These are phyloP conservation scores for Bombylius major DNA, from an alignment of 2,888 invertebrate genomes.

Conservation along the genomic window DNA sequence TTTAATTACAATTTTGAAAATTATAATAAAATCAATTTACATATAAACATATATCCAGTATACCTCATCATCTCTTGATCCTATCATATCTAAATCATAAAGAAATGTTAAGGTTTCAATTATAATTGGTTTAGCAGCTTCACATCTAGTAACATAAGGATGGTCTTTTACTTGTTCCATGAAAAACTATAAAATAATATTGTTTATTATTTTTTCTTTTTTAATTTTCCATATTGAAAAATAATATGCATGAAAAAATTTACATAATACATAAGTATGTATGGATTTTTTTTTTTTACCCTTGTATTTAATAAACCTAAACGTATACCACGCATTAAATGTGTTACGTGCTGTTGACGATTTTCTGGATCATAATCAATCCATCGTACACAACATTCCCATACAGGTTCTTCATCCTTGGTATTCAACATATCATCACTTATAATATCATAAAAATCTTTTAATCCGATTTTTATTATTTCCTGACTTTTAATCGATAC, in stretches of 20 bases:
- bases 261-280: neutral
- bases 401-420: slow-evolving; percentile 74
- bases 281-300: slow-evolving; percentile 28
- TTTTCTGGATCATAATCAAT: slow-evolving; percentile 63
- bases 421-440: slow-evolving; percentile 76
- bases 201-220: neutral
- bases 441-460: slow-evolving; percentile 63
- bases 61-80: slow-evolving; percentile 64
- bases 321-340: slow-evolving; percentile 66
- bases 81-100: slow-evolving; percentile 81
- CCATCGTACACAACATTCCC: slow-evolving; percentile 80
- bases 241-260: no score
- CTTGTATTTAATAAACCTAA: slow-evolving; percentile 71
- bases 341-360: slow-evolving; percentile 62
- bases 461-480: slow-evolving; percentile 54
- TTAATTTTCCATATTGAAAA: no score
- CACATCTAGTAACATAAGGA: slow-evolving; percentile 69
- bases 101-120: slow-evolving; percentile 85
- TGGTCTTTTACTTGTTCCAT: slow-evolving; percentile 83
- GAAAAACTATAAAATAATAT: slow-evolving; percentile 54
- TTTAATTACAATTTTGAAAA: no score
- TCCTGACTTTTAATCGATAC: slow-evolving; percentile 63
- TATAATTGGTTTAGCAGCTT: slow-evolving; percentile 74
- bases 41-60: neutral
- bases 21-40: neutral